Evolutionary conservation across 2,888 invertebrate species (phyloP).

Genomic region (Lumbricus terrestris): DNA sequence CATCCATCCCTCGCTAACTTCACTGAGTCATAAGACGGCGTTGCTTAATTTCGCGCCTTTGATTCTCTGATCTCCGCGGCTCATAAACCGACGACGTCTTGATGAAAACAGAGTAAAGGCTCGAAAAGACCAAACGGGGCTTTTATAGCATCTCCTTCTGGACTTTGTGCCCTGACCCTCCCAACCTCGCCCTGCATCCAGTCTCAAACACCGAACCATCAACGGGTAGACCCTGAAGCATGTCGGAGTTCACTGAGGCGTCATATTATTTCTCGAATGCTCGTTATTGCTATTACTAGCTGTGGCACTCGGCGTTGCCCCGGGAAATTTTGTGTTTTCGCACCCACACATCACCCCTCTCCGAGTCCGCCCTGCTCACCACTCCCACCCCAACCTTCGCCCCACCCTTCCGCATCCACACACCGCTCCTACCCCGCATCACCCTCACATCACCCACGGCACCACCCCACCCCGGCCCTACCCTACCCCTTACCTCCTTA

Average conservation of each 20-base stretch:
- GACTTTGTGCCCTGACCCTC: neutral
- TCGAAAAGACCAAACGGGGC: neutral
- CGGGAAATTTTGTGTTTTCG: too few species aligned
- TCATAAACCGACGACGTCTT: neutral
- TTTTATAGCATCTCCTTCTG: neutral
- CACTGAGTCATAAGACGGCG: neutral
- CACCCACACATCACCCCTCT: too few species aligned
- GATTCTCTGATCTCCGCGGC: neutral
- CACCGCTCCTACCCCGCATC: too few species aligned
- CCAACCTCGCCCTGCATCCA: neutral
- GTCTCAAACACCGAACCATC: neutral
- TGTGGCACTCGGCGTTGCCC: too few species aligned
- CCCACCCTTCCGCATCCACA: too few species aligned
- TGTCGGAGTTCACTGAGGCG: neutral
- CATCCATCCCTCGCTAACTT: neutral
- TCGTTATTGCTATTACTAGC: neutral
- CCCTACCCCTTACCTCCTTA: too few species aligned
- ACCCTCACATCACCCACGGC: too few species aligned
- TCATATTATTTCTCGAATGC: neutral
- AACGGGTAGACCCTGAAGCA: neutral
- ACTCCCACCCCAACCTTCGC: too few species aligned
- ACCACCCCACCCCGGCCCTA: too few species aligned
- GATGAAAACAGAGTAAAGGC: neutral
- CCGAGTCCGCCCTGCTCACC: too few species aligned
- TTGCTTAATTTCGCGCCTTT: neutral